Evolutionary conservation across 2,797 vertebrate species (phyloP), one percentile per base, ranked within the genome.

Genomic region (Loris lydekkerianus): DNA sequence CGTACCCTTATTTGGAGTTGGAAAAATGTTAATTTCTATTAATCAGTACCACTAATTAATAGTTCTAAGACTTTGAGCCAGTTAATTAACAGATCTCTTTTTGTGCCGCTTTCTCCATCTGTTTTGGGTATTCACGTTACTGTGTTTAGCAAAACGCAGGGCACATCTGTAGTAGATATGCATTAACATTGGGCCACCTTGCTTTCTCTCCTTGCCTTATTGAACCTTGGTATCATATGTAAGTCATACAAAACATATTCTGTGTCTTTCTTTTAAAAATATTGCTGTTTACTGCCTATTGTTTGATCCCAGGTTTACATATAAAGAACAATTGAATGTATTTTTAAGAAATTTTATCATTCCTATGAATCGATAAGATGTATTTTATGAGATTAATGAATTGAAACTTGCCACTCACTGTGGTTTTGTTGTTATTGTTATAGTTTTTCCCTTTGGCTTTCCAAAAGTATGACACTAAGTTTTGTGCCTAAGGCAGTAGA

Each of bases 21-120:
- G 29, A 56, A 5, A 92, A 92, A 73, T 11, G 83, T 93, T 20
- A 89, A 60, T 87, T 97, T n/a, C 87, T 69, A 43, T 81, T 84
- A 89, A 73, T 73, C 85, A 10, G 3, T 37, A 29, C 3, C 31
- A 75, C 6, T 21, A 56, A 56, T 80, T 75, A 80, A n/a, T 94
- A 70, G 60, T 58, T 70, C 10, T 77, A 93, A 91, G 29, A 94
- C 63, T 90, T 61, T 63, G 34, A 94, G 25, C 21, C 46, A 84
- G n/a, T 72, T 83, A n/a, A 37, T 56, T 86, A 43, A 81, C 15
- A 77, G 60, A 46, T 85, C 9, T 61, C 61, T 85, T 5, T 61
- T 27, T 25, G 25, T 67, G 27, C 27, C 20, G 61, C 31, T 87
- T 87, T 82, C 17, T 11, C 89, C 7, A 56, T 63, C 31, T 83